Evolutionary conservation across 2,797 vertebrate genomes (phyloP).

Genomic region (Micromesistius poutassou): DNA sequence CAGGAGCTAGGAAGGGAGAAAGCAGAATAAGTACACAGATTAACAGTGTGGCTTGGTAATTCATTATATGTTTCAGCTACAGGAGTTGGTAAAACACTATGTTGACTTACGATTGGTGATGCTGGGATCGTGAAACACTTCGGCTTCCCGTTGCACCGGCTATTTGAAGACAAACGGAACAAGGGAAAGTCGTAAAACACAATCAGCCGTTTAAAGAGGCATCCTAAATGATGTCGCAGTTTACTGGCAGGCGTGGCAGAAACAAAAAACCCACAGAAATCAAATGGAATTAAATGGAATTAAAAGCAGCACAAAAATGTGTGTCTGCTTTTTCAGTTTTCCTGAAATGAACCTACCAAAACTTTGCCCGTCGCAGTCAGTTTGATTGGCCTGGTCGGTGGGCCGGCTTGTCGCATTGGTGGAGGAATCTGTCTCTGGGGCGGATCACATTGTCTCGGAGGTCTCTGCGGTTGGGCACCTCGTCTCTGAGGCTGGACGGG

Average conservation of each 20-base stretch:
- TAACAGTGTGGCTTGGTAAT: constrained; percentile 27
- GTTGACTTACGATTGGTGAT: constrained; percentile 63
- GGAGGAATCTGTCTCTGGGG: constrained; percentile 52
- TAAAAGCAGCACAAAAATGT: not conserved
- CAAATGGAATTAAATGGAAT: not conserved
- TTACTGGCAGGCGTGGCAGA: not conserved
- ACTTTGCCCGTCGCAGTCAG: not conserved
- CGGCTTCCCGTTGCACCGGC: not conserved
- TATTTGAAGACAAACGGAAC: not conserved
- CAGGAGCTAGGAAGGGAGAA: constrained; percentile 58
- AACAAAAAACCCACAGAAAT: not conserved
- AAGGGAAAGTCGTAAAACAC: not conserved
- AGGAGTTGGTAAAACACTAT: not conserved
- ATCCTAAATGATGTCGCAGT: not conserved
- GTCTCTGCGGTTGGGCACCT: not conserved
- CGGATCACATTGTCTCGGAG: constrained; percentile 55
- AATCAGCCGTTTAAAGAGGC: not conserved
- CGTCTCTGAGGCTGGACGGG: not conserved
- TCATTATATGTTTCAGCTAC: not conserved
- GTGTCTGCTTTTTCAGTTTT: not conserved
- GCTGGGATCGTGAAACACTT: constrained; percentile 44
- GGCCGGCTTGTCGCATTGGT: not conserved
- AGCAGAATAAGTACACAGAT: not conserved
- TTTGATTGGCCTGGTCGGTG: not conserved
- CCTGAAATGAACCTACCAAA: not conserved